Conservation (phyloP, 2,888 invertebrate species). For the Baronia brevicornis region DNA sequence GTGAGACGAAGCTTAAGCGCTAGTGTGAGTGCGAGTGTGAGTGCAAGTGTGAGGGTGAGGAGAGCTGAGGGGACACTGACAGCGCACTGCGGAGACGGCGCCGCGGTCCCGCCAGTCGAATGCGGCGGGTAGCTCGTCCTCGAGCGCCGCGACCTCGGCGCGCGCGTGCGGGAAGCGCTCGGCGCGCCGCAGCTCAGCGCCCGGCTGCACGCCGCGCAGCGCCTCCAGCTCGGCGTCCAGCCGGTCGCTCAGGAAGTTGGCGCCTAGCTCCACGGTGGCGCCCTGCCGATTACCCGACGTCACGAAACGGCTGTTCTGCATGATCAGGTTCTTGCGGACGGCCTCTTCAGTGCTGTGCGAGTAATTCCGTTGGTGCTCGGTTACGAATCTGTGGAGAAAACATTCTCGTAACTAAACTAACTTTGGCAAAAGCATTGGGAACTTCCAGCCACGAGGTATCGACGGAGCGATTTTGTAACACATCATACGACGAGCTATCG, state of each 20-base stretch:
- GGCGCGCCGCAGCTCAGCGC: conserved; percentile 20
- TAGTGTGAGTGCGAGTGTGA: neutral
- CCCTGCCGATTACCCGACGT: conserved; percentile 51
- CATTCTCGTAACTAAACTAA: neutral
- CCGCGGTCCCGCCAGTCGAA: conserved; percentile 59
- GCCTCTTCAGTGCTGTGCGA: conserved; percentile 45
- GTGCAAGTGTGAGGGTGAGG: no score
- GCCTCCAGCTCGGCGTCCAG: conserved; percentile 37
- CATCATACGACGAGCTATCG: no score
- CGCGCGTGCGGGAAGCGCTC: conserved; percentile 41
- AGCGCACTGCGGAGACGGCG: conserved; percentile 49
- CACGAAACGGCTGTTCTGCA: conserved; percentile 43
- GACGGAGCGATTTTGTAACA: no score
- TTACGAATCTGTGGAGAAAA: conserved; percentile 35
- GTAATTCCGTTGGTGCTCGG: conserved; percentile 37
- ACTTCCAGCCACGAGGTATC: no score
- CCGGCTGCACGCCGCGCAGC: conserved; percentile 32
- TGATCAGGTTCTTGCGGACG: conserved; percentile 45
- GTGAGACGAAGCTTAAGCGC: no score
- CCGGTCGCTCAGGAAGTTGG: conserved; percentile 48
- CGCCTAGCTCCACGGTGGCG: conserved; percentile 36
- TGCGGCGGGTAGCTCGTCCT: conserved; percentile 34
- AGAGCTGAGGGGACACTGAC: conserved; percentile 36
- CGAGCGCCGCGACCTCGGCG: conserved; percentile 26
- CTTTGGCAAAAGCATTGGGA: neutral